Evolutionary conservation across 2,797 vertebrate genomes (phyloP), one percentile per base, ranked within the genome.

Genomic region (Lepilemur ruficaudatus): DNA sequence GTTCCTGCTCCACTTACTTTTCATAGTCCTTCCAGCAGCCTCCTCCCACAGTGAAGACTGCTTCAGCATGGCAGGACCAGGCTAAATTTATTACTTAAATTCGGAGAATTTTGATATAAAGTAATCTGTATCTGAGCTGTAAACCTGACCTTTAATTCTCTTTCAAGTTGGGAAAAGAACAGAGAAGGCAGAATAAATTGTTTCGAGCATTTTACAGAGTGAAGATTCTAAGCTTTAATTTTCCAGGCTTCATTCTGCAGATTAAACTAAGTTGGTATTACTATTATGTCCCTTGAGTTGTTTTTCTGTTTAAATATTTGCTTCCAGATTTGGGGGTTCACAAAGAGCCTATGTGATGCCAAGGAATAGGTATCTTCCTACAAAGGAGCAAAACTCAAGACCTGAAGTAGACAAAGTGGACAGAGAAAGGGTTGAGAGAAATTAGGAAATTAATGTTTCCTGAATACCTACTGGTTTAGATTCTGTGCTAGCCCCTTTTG

Each of bases 221-320:
- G 7, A 80, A 57, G 50, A 80, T 83, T 72, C 32, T 4, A 59
- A 76, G 28, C 13, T 76, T 90, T 88, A 75, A 86, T 88, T 87
- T 89, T 88, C 50, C 88, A 95, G 61, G 5, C 9, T 92, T 89
- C 52, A 73, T 86, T 92, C 32, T 76, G 18, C 28, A 95, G 69
- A 88, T 72, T 69, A 90, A 90, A 76, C 14, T 84, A 93, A 91
- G 20, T 82, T 91, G 23, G 28, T 14, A 1, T 70, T 80, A 78
- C 46, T 76, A 22, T 63, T 78, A 82, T 25, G 78, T 23, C 52
- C 43, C 10, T 61, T 28, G 23, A 7, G 28, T 69, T 89, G n/a
- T 43, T 52, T 80, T 57, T 79, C 20, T 93, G n/a, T 35, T 94
- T 84, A 94, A 94, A 80, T 46, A 96, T 84, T 96, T 95, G 75